phyloP scores from a whole-genome alignment of 2,113 vertebrate genomes.

The Arothron firmamentum region DNA sequence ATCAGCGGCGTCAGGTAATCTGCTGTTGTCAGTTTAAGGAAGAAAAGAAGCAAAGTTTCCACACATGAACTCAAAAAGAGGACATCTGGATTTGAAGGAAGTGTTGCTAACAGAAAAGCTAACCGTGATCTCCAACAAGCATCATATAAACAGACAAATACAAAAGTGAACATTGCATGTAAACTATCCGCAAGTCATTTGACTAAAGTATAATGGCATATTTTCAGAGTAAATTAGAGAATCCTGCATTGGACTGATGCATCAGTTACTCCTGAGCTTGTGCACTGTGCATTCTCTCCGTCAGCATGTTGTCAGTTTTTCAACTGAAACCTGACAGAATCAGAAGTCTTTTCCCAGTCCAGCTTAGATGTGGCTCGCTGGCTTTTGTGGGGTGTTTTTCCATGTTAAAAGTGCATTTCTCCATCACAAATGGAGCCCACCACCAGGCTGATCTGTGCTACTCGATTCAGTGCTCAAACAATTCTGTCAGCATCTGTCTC shows the following conservation, averaged over 20 bases:
- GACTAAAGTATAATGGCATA: constrained; percentile 26
- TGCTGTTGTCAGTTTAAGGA: too few species aligned
- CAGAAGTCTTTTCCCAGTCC: constrained; percentile 52
- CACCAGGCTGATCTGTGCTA: constrained; percentile 40
- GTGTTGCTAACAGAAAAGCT: background rate
- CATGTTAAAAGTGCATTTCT: constrained; percentile 44
- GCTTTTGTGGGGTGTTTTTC: constrained; percentile 31
- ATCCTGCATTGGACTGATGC: constrained; percentile 38
- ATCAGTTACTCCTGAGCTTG: constrained; percentile 28
- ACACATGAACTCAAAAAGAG: background rate
- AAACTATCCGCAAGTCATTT: constrained; percentile 11
- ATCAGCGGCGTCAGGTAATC: constrained; percentile 12
- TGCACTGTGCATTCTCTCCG: constrained; percentile 28
- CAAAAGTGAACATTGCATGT: background rate
- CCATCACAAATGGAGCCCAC: constrained; percentile 49
- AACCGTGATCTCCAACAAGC: background rate
- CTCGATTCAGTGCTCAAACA: constrained; percentile 43
- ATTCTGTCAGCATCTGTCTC: constrained; percentile 19
- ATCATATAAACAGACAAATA: background rate
- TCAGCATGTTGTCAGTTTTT: constrained; percentile 51
- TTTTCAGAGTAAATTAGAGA: constrained; percentile 19
- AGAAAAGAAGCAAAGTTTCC: too few species aligned
- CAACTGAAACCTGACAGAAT: constrained; percentile 56
- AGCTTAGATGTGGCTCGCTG: constrained; percentile 39
- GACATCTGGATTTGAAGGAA: background rate